phyloP scores from a whole-genome alignment of 2,113 vertebrate genomes.

The Malurus alboscapulatus region DNA sequence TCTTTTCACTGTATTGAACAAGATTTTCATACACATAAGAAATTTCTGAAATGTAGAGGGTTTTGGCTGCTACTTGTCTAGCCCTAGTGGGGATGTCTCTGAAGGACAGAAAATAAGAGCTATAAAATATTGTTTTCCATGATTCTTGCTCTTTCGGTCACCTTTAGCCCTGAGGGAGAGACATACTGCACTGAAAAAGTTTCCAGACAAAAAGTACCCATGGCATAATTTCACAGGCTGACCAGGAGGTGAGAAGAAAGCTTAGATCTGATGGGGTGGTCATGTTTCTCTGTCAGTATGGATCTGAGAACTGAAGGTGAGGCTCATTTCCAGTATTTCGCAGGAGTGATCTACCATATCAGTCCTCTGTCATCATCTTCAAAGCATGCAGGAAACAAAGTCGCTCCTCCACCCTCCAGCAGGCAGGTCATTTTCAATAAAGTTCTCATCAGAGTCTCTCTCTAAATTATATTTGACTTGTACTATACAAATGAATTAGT shows the following conservation, averaged over 20 bases:
- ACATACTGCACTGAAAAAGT: neutral
- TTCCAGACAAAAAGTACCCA: neutral
- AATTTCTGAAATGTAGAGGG: neutral
- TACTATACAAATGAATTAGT: neutral
- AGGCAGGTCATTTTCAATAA: neutral
- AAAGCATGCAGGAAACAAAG: neutral
- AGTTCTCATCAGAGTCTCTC: neutral
- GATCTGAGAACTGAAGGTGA: neutral
- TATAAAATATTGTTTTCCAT: neutral
- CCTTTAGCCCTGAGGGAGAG: neutral
- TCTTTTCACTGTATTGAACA: neutral
- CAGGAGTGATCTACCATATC: neutral
- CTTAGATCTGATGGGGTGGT: neutral
- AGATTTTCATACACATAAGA: neutral
- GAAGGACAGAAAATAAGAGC: neutral
- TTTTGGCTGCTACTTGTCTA: neutral
- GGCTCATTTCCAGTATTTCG: neutral
- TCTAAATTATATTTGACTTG: neutral
- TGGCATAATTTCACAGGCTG: neutral
- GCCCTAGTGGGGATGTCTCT: neutral
- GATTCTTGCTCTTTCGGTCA: neutral
- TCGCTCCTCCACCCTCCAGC: neutral
- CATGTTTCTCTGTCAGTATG: neutral
- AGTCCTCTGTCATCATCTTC: neutral
- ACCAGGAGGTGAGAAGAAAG: neutral